Evolutionary conservation across 2,888 invertebrate genomes (phyloP), one percentile per base, ranked within the genome.

Genomic region (Papilio gigon): DNA sequence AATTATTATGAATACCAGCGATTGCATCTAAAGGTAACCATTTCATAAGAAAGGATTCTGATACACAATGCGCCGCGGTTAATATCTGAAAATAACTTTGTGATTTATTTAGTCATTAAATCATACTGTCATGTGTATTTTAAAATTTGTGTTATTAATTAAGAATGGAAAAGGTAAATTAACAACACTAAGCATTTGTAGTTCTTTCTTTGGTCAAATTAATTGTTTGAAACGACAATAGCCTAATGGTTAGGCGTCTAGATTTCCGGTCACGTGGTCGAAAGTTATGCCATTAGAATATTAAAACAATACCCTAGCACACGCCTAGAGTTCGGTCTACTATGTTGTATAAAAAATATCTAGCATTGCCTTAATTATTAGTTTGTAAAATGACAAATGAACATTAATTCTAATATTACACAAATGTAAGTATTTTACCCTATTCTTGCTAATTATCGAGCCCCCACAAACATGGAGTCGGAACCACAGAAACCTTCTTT

Each of bases 11-110:
- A 4, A 84, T 80, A n/a, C 93, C 93, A 1, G 91, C 92, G 0
- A 92, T 78, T 0, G 87, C 90, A 62, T 92, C 92, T 71, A 92
- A 75, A 0, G 88, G 85, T 1, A 90, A 74, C 85, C 88, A 86
- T 73, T 79, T 81, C 20, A 84, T 74, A 12, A 87, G 68, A 79
- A 84, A 88, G 0, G 87, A 87, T 20, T 86, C 87, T 20, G 78
- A 75, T 0, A 88, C 77, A 53, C 93, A 93, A 74, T 93, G 93
- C 0, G 84, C 92, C 14, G 93, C 92, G 58, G 93, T 88, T 5
- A 93, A 73, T 0, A 92, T 74, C 92, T 92, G 42, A 11, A 47
- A 71, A n/a, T 42, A 61, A 35, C 1, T 11, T 30, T 17, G 8
- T 44, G 27, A 6, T 22, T n/a, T 14, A 0, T 2, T n/a, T 8